Percentiles rank a stretch among this genome's conserved stretches.
Conservation (phyloP, 2,888 invertebrate species). For the Drosophila lutescens region DNA sequence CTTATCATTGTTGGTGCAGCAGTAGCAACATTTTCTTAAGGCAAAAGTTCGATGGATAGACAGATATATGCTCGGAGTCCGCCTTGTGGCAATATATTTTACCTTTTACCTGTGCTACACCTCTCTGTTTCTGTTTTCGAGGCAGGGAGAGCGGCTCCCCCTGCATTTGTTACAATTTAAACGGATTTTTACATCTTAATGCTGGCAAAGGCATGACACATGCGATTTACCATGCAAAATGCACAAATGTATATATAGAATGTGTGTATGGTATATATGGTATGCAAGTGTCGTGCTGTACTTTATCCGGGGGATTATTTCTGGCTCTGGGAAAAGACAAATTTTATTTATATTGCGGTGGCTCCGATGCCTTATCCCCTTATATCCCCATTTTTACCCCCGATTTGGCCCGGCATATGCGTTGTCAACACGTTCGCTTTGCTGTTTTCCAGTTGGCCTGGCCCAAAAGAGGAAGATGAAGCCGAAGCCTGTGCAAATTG, state of each 20-base stretch:
- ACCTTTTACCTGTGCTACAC: constrained; percentile 22
- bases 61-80: constrained; percentile 39
- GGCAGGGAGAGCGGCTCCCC: constrained; percentile 10
- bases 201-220: constrained; percentile 45
- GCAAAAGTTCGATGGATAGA: constrained; percentile 55
- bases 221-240: constrained; percentile 45
- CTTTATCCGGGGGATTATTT: constrained; percentile 50
- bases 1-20: constrained; percentile 74
- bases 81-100: constrained; percentile 58
- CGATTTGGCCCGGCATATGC: constrained; percentile 28
- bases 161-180: constrained; percentile 74
- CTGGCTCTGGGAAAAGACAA: constrained; percentile 36
- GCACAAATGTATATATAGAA: constrained; percentile 15
- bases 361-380: constrained; percentile 17
- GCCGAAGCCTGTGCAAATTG: constrained; percentile 56
- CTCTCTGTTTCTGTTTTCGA: constrained; percentile 3
- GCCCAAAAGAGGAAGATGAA: constrained; percentile 2
- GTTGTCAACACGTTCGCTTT: constrained; percentile 60
- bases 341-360: constrained; percentile 70
- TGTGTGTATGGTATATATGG: background rate
- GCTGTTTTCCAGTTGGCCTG: constrained; percentile 50
- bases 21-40: constrained; percentile 55
- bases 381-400: constrained; percentile 2
- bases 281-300: constrained; percentile 19
- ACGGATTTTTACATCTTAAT: constrained; percentile 65